These are phyloP conservation scores for Halichondria panicea DNA, from an alignment of 37 sponge, comb jelly and placozoan genomes.

Conservation along the genomic window DNA sequence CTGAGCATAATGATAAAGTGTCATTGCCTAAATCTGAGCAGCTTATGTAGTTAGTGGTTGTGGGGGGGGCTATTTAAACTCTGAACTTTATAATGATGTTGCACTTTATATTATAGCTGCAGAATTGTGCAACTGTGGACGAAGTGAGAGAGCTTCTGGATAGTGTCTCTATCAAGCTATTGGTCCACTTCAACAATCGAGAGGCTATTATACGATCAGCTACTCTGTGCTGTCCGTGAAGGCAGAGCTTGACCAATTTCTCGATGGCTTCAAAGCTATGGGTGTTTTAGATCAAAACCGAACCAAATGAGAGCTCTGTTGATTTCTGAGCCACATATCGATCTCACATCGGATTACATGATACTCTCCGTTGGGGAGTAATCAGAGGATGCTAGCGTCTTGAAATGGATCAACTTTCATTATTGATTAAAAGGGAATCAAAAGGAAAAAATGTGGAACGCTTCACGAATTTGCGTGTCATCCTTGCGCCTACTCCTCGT, in stretches of 20 bases:
- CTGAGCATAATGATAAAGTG: background rate
- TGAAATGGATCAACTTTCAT: background rate
- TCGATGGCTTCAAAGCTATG: background rate
- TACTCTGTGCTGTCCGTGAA: background rate
- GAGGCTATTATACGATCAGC: background rate
- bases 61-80: too few relatives aligned
- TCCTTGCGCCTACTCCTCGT: too few relatives aligned
- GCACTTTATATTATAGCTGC: background rate
- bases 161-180: background rate
- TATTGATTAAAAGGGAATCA: too few relatives aligned
- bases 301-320: background rate
- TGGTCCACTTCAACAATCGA: background rate
- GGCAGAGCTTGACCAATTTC: conserved; percentile 14
- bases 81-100: too few relatives aligned
- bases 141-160: background rate
- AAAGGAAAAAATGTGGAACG: too few relatives aligned
- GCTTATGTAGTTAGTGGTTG: too few relatives aligned
- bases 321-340: background rate
- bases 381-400: background rate
- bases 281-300: background rate
- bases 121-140: background rate
- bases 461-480: too few relatives aligned
- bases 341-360: background rate
- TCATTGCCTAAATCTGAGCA: background rate
- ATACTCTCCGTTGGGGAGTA: background rate